phyloP scores from a whole-genome alignment of 2,113 vertebrate species.

The Hippocampus zosterae region DNA sequence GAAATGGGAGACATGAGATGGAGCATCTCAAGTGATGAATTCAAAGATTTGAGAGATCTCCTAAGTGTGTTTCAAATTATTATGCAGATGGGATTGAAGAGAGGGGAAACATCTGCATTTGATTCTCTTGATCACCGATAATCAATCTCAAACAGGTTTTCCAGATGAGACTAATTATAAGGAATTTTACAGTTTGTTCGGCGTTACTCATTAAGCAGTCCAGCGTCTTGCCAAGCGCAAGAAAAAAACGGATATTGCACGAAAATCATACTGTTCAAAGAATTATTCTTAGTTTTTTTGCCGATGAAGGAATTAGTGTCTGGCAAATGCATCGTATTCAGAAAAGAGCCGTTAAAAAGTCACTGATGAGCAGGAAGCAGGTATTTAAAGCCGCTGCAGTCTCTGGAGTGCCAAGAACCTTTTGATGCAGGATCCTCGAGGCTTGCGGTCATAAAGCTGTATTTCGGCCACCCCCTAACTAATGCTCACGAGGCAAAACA shows the following conservation, averaged over 20 bases:
- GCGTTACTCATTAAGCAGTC: too few relatives aligned
- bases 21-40: not conserved
- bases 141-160: not conserved
- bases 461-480: not conserved
- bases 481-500: not conserved
- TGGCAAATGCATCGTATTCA: not conserved
- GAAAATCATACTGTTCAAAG: not conserved
- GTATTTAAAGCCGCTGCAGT: not conserved
- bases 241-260: not conserved
- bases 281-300: too few relatives aligned
- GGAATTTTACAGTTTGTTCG: not conserved
- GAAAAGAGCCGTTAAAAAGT: not conserved
- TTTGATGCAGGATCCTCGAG: not conserved
- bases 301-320: not conserved
- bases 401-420: conserved; percentile 1
- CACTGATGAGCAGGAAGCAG: not conserved
- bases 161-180: not conserved
- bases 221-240: not conserved
- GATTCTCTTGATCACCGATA: too few relatives aligned
- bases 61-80: not conserved
- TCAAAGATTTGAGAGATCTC: not conserved
- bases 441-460: not conserved
- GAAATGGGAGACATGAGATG: not conserved
- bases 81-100: not conserved
- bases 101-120: too few relatives aligned